A percentile compares a stretch with the other conserved stretches of the same genome.
Conservation (phyloP, 2,888 invertebrate species). For the Heteromyza rotundicornis region DNA sequence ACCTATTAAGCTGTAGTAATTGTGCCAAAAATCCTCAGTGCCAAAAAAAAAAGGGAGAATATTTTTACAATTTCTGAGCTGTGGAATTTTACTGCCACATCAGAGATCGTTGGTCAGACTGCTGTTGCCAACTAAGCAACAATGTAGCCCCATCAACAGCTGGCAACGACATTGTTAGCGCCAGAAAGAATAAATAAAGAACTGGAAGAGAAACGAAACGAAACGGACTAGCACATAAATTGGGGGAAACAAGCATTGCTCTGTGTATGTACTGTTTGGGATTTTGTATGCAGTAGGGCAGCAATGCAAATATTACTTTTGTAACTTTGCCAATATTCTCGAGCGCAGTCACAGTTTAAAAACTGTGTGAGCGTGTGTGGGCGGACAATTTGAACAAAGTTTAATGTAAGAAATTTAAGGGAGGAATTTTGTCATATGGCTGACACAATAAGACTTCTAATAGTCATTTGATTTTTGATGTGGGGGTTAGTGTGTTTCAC, state of each 20-base stretch:
- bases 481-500: too few relatives aligned
- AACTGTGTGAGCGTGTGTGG: too few relatives aligned
- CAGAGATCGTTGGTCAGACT: background rate
- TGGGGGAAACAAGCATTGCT: background rate
- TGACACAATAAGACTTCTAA: too few relatives aligned
- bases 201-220: too few relatives aligned
- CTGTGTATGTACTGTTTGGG: background rate
- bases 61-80: background rate
- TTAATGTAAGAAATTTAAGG: too few relatives aligned
- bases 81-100: background rate
- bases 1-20: slow-evolving; percentile 45
- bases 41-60: slow-evolving; percentile 33
- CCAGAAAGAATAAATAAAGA: background rate
- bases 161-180: background rate
- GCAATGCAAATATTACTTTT: background rate
- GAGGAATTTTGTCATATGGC: too few relatives aligned
- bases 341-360: background rate
- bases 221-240: background rate
- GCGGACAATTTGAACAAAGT: too few relatives aligned
- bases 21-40: slow-evolving; percentile 43
- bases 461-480: too few relatives aligned
- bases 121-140: background rate
- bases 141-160: background rate
- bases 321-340: background rate
- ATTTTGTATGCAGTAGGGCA: background rate